phyloP scores from a whole-genome alignment of 2,797 vertebrate species.

The Argya squamiceps region DNA sequence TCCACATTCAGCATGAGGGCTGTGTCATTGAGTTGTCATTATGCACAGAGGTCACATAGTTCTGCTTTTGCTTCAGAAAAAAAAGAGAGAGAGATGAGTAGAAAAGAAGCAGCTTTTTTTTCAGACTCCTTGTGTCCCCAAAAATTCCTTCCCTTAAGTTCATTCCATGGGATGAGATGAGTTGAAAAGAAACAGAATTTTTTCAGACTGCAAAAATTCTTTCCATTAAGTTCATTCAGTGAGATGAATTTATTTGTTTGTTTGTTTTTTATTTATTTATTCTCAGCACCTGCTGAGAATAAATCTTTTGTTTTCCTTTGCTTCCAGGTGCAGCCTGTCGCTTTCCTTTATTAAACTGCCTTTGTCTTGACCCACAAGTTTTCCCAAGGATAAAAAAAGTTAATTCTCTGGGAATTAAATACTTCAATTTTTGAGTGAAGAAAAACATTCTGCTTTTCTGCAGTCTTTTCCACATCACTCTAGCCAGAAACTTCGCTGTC shows the following conservation, averaged over 20 bases:
- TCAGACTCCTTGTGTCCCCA: not conserved
- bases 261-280: no score
- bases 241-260: no score
- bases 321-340: fast-evolving
- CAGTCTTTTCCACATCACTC: not conserved
- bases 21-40: constrained; percentile 29
- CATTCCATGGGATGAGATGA: not conserved
- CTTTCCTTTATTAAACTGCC: not conserved
- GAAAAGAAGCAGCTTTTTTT: not conserved
- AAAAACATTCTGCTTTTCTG: not conserved
- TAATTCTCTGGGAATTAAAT: not conserved
- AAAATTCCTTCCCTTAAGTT: not conserved
- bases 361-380: not conserved
- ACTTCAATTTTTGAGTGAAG: not conserved
- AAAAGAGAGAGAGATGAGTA: not conserved
- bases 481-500: not conserved
- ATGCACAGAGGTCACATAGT: constrained; percentile 27
- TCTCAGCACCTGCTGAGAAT: not conserved
- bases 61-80: not conserved
- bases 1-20: constrained; percentile 16
- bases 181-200: not conserved
- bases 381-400: not conserved
- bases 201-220: not conserved
- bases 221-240: no score
- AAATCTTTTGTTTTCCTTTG: not conserved